Base-by-base conservation (phyloP, 2,888 invertebrate species). In the Hemaris fuciformis region DNA sequence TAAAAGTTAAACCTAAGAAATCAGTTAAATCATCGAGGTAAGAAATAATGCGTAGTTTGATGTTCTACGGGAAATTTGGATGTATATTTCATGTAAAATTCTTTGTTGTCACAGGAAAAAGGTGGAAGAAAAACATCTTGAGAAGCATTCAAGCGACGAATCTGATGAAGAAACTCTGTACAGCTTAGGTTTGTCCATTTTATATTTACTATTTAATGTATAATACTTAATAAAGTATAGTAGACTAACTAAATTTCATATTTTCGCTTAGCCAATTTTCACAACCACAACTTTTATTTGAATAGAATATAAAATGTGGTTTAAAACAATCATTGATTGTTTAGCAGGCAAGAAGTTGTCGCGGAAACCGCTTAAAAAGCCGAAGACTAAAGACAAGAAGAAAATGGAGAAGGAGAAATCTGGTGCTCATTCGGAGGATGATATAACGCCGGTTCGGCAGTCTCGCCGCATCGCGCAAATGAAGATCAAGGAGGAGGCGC, bases 381-480 rank as follows among this genome's bases (percentile, higher is more conserved):
- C 66, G 27, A 76, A 79, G 61, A 63, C 63, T 1, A 70, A 75
- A 66, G 70, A 69, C 3, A 72, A 73, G 62, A 38, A 61, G 43
- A 45, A 25, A n/a, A 42, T 15, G 53, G 53, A 22, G 8, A 83
- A 76, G 48, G 61, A 56, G 7, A 69, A 73, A 0, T 69, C 66
- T 0, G 63, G 71, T 0, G 68, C 69, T 7, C 66, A 66, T 0
- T 76, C 74, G 0, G 80, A 85, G 0, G 88, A 91, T 1, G 92
- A 88, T 56, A 75, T 85, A 20, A 82, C 93, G 15, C 94, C 94
- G 0, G 95, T 97, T 3, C 89, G 98, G 6, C 96, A 97, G 76
- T 97, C 97, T 1, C 93, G 98, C 0, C 93, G 98, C 64, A 97
- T 98, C 71, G 98, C 98, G 0, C 97, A 97, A 83, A 93, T 97